Evolutionary conservation across 2,888 invertebrate species (phyloP), one percentile per base, ranked within the genome.

Genomic region (Mayetiola destructor): DNA sequence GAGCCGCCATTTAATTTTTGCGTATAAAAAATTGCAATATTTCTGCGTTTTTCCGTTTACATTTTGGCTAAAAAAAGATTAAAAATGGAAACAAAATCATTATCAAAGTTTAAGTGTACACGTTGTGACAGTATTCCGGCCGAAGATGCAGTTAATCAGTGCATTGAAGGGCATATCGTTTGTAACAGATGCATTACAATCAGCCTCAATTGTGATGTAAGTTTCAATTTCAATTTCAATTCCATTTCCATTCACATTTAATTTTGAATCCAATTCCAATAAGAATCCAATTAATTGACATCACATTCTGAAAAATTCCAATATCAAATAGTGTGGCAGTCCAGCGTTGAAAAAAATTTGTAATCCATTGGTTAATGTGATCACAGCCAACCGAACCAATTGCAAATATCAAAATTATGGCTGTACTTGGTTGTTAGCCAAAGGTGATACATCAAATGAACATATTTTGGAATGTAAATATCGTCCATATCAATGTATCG

Each of bases 401-500:
- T 54, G 54, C 35, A 20, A 20, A 10, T 54, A 14, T 16, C 32
- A 54, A n/a, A 14, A 54, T 18, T 3, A 3, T 3, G 54, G 54
- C 3, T 54, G 54, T n/a, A 35, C 21, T 35, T 36, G 36, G 54
- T 14, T 35, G 20, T 20, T 54, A 21, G 18, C 54, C 2, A 9
- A 48, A 12, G 1, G 3, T 29, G 30, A 3, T 18, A 32, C 32
- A 9, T 2, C 9, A 9, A 14, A 54, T 2, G 54, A 54, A 32
- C 54, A 54, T 36, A 12, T 20, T 12, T 3, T 6, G 2, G 54
- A 54, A 23, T 54, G 54, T n/a, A 54, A 54, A 54, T 54, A 18
- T 54, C 54, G 54, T 4, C 54, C 54, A 36, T 36, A 36, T 21
- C 2, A 12, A 20, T 54, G 54, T 36, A 16, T 54, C 20, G 54